These are phyloP conservation scores for Metellina segmentata DNA, from an alignment of 2,888 invertebrate species.

Conservation along the genomic window DNA sequence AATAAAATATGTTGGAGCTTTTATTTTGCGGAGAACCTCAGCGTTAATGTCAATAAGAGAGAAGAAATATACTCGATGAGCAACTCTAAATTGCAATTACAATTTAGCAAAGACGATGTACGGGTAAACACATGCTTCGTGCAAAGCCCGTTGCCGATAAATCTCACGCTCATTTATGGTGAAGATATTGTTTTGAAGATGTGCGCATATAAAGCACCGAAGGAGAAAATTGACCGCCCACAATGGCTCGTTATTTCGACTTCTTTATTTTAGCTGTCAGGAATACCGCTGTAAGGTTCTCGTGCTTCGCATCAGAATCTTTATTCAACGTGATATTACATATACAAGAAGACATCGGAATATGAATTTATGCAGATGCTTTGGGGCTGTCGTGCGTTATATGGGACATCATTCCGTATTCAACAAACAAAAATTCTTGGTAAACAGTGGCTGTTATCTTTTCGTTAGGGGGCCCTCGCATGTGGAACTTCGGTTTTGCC, in stretches of 20 bases:
- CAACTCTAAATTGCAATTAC: not conserved
- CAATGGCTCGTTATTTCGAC: slow-evolving; percentile 41
- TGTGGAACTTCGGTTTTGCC: not conserved
- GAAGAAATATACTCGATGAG: not conserved
- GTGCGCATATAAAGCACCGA: not conserved
- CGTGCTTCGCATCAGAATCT: not conserved
- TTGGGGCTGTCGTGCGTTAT: not conserved
- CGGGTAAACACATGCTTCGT: not conserved
- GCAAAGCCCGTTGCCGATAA: not conserved
- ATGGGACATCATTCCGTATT: not conserved
- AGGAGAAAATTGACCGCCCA: slow-evolving; percentile 29
- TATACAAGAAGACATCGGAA: slow-evolving; percentile 13
- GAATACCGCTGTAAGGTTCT: slow-evolving; percentile 13
- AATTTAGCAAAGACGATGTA: not conserved
- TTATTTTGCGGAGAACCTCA: not conserved
- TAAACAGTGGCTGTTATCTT: not conserved
- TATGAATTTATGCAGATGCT: slow-evolving; percentile 24
- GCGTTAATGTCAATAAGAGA: not conserved
- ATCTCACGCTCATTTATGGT: not conserved
- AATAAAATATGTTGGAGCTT: not conserved
- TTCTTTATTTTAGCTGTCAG: slow-evolving; percentile 40
- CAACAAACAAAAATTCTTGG: not conserved
- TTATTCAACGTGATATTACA: too few relatives aligned
- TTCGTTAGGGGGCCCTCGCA: not conserved
- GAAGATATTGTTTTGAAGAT: not conserved